Evolutionary conservation across 2,797 vertebrate species (phyloP).

Genomic region (Parauchenoglanis punctatus): DNA sequence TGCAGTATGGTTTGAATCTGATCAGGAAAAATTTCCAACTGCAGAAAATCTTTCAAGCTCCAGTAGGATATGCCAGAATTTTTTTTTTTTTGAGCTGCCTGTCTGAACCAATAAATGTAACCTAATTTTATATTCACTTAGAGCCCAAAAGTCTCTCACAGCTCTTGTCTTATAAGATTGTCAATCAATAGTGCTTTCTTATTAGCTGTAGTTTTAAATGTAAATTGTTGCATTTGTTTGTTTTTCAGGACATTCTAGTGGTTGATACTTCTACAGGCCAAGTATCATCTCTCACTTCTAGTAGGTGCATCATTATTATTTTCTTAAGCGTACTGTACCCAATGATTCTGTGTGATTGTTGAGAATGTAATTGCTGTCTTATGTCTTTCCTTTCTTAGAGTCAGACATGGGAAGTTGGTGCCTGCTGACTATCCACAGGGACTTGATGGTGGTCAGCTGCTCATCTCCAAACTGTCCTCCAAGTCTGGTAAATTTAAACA

Average conservation of each 20-base stretch:
- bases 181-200: neutral
- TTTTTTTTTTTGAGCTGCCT: neutral
- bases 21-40: neutral
- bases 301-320: slow-evolving; percentile 62
- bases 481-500: slow-evolving; percentile 77
- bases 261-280: slow-evolving; percentile 74
- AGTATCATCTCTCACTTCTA: slow-evolving; percentile 73
- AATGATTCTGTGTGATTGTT: neutral
- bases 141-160: neutral
- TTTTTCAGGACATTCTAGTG: slow-evolving; percentile 75
- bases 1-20: neutral
- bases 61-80: neutral
- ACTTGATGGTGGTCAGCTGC: slow-evolving; percentile 89
- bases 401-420: slow-evolving; percentile 84
- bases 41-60: neutral
- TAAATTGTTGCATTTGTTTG: slow-evolving; percentile 7
- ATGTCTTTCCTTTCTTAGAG: slow-evolving; percentile 59
- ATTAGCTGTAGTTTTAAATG: neutral
- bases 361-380: neutral
- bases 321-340: neutral
- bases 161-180: neutral
- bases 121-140: neutral
- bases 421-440: slow-evolving; percentile 83
- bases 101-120: neutral
- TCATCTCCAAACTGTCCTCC: slow-evolving; percentile 89